Conservation (phyloP, 2,113 vertebrate genomes). For the Lipotes vexillifer region DNA sequence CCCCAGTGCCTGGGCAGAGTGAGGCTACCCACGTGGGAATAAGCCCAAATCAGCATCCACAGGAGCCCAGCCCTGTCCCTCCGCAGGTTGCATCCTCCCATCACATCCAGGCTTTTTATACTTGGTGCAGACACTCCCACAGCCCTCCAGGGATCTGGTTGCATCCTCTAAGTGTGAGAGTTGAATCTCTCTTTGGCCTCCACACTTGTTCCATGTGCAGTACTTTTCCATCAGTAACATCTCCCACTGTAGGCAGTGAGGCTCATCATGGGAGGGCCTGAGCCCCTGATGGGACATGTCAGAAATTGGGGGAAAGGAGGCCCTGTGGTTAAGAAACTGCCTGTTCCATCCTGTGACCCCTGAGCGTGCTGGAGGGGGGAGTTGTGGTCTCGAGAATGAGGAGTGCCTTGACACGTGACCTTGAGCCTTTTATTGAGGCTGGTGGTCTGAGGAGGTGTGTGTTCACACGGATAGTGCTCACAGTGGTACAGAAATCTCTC, state of each 20-base stretch:
- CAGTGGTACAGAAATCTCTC: too few species aligned
- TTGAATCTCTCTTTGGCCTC: not conserved
- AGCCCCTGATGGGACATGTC: not conserved
- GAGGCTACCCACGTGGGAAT: accelerated
- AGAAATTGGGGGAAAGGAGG: not conserved
- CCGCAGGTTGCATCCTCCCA: accelerated
- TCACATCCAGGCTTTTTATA: not conserved
- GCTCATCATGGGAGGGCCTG: not conserved
- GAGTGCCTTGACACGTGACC: accelerated
- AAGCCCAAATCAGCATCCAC: accelerated
- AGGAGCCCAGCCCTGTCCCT: not conserved
- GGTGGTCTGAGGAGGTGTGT: not conserved
- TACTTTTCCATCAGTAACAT: not conserved
- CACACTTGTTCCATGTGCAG: not conserved
- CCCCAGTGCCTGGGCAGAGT: too few species aligned
- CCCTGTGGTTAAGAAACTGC: not conserved
- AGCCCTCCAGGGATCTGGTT: not conserved
- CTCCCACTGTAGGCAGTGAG: too few species aligned
- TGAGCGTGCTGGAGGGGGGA: not conserved
- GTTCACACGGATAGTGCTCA: not conserved
- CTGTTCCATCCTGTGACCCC: accelerated
- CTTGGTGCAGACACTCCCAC: not conserved
- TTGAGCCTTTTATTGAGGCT: accelerated
- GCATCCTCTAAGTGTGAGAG: too few species aligned
- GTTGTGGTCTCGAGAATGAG: not conserved